Base-by-base conservation (phyloP, 2,888 invertebrate species). In the Acleris holmiana region DNA sequence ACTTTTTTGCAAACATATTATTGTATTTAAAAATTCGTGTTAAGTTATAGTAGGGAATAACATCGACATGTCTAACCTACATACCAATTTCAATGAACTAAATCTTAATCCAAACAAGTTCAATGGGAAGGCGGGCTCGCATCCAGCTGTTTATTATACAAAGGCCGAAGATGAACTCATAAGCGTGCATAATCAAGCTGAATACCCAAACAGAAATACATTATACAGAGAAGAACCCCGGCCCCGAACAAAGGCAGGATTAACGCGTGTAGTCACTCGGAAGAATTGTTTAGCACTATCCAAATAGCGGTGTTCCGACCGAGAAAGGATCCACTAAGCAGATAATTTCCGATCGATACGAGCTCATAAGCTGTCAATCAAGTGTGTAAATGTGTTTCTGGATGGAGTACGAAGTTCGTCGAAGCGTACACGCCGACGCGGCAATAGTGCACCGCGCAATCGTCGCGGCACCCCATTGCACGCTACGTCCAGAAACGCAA, bases 231-330 rank as follows among this genome's bases (percentile, higher is more conserved):
- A 78, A 77, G 76, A 80, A 74, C 76, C 80, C 80, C 80, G 77
- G 77, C 81, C 76, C 73, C 80, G 35, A 79, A 85, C 84, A 86
- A 85, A 86, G 83, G 85, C 74, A 78, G 71, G 83, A 86, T 88
- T 86, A 85, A n/a, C 82, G 76, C 73, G 74, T 76, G 84, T 78
- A 90, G 85, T 90, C 91, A 81, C 71, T 88, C 84, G 91, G 89
- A 91, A 91, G 85, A 88, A 90, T 90, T 90, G 87, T 89, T 91
- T 91, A 90, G 88, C 91, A 86, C 91, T 90, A 85, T 80, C 89
- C 89, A 91, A 91, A 91, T 85, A 91, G 84, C 88, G 88, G 85
- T 82, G 82, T 82, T 81, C 77, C 78, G 72, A 75, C 79, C 79
- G 73, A 82, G 76, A 86, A 87, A 85, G 84, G 85, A 88, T 82